Base-by-base conservation (phyloP, 2,888 invertebrate species). In the Oxyscelio sp. region DNA sequence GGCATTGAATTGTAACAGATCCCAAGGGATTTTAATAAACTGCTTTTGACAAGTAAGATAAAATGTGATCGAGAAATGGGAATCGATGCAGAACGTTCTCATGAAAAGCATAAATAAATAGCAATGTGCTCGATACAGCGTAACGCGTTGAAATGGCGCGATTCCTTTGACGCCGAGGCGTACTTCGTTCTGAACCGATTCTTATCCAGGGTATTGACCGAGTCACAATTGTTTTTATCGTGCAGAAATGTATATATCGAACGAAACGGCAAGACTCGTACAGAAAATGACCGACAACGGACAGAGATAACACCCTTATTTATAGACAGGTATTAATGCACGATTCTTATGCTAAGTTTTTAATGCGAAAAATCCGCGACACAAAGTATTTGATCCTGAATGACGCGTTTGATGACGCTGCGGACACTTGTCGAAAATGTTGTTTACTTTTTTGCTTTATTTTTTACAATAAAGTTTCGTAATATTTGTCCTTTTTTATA, bases 131-230 rank as follows among this genome's bases (percentile, higher is more conserved):
- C 73, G 70, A 81, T 84, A 61, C 73, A 56, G 84, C 84, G 71
- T 80, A 71, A 84, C 80, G 66, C 65, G 38, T 48, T n/a, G 17
- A 34, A 43, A 13, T 5, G 43, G 15, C 19, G 15, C 31, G 79
- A 78, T 61, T 79, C 65, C 45, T 80, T 73, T 43, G 77, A 77
- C 52, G 63, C 38, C 50, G 52, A 61, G 66, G 65, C 61, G 75
- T 71, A 66, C 61, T 79, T 85, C 75, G 85, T 85, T 83, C 85
- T 81, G 85, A 73, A 81, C 85, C 85, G 85, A 85, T 85, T 85
- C 80, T 85, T 81, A 81, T 77, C 81, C 85, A 38, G 85, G 80
- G 77, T 85, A 85, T 85, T 85, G 85, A 85, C 85, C 83, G 79
- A 84, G 68, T 79, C 83, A 61, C 79, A 63, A 79, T 73, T 79